Evolutionary conservation across 64 coral and sea anemone species (phyloP), one percentile per base, ranked within the genome.

Genomic region (Porites lutea): DNA sequence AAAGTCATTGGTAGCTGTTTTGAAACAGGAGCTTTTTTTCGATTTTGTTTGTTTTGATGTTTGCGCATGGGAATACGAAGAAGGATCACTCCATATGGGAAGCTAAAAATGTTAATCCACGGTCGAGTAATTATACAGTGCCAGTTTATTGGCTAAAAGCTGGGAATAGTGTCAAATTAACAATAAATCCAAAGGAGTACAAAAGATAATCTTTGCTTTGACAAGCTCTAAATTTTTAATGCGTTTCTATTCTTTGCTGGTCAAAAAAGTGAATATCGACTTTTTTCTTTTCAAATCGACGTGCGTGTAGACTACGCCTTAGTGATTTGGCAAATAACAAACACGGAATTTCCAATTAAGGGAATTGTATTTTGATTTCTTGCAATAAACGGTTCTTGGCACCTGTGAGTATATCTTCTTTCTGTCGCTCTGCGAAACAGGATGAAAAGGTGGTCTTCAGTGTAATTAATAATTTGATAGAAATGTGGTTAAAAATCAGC

Each of bases 191-290:
- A 14, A 70, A 67, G 57, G 11, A 54, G 52, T 21, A 53, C 81
- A 69, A 68, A 50, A 48, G 51, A 84, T 84, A 50, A 69, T 63
- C 54, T 64, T 84, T 84, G 44, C 80, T 23, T 67, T 69, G 81
- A 69, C 81, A 13, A 18, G 81, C 62, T 23, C 18, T 84, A 52
- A 84, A 84, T 84, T 84, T 50, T 84, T 84, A 84, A 84, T 84
- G 81, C 45, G 27, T 52, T 69, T 84, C 65, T 14, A 68, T 49
- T 67, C 63, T 84, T 52, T 20, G 45, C 13, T 66, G 12, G 60
- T 14, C 19, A 16, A 60, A 65, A 48, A 79, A 18, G 48, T 82
- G 13, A 82, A 82, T 63, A 48, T 65, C 23, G 27, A 81, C 54
- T 19, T 59, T 81, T 60, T 81, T 4, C 3, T 44, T 44, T 37